Evolutionary conservation across 2,888 invertebrate species (phyloP), one percentile per base, ranked within the genome.

Genomic region (Drosophila suboccidentalis): DNA sequence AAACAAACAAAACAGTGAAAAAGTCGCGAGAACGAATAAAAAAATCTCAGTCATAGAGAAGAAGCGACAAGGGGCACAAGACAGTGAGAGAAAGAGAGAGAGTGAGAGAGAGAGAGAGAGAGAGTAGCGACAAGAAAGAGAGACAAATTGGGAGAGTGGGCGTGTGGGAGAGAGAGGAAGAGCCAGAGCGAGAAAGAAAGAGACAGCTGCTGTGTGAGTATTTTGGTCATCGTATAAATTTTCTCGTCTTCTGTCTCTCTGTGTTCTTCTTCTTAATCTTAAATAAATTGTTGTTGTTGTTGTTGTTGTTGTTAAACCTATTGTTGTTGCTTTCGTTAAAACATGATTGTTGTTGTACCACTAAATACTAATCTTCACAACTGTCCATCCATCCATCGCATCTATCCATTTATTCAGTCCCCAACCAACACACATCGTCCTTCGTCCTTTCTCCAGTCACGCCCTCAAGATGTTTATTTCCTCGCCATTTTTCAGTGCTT

Each of bases 171-270:
- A 11, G 9, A 34, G 17, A 43, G 46, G 29, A 29, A 43, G 39
- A 32, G 26, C 4, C 15, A 29, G 15, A 36, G 51, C 4, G 41
- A 38, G 46, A 34, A 53, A 60, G 49, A 51, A 53, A 60, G 49
- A 51, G 62, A 54, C 58, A 57, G 59, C 64, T 61, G 71, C 67
- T 64, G 76, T 76, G 75, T 75, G 75, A 75, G 75, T 75, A 75
- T 75, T 64, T 65, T 55, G 65, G 58, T 61, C 57, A 63, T 64
- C 61, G 50, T 68, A 50, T 39, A 54, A 50, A 49, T 59, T 65
- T 55, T 54, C 38, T 61, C 75, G 75, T 71, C 63, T 61, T 71
- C 57, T 66, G 75, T 67, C 71, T 67, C 60, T 66, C 66, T 17
- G 50, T 75, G 75, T 66, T 66, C 51, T 57, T 50, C 47, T 57